These are phyloP conservation scores for Octodonta nipae DNA, from an alignment of 2,888 invertebrate species.

Conservation along the genomic window DNA sequence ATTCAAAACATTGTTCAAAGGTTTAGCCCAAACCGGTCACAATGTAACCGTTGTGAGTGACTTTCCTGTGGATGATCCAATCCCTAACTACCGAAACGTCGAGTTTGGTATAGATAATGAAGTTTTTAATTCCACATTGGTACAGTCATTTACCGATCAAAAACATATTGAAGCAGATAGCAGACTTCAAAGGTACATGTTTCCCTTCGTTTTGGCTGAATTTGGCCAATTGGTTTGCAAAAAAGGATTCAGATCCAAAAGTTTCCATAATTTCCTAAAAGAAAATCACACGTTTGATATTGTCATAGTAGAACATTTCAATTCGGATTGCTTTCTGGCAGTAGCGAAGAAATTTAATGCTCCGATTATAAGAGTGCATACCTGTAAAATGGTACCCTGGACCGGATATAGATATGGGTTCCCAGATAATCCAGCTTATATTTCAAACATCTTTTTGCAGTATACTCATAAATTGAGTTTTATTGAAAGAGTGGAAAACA, in stretches of 20 bases:
- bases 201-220: no score
- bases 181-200: no score
- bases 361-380: constrained; percentile 38
- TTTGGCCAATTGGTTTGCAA: constrained; percentile 8
- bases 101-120: no score
- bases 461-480: constrained; percentile 20
- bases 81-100: not conserved
- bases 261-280: constrained; percentile 30
- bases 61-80: not conserved
- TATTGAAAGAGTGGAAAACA: constrained; percentile 19
- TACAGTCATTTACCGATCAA: no score
- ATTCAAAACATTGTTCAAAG: not conserved
- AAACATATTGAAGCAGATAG: no score
- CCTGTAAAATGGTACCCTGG: constrained; percentile 28
- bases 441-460: constrained; percentile 34
- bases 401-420: constrained; percentile 33
- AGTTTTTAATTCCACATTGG: no score
- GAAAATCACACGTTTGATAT: constrained; percentile 46
- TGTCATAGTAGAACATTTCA: constrained; percentile 53
- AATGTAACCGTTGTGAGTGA: not conserved
- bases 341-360: constrained; percentile 47
- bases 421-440: constrained; percentile 34
- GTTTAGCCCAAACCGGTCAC: not conserved
- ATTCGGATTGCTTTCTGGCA: constrained; percentile 53
- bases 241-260: constrained; percentile 5